phyloP scores from a whole-genome alignment of 2,888 invertebrate genomes.

The Ernsta delagoae region DNA sequence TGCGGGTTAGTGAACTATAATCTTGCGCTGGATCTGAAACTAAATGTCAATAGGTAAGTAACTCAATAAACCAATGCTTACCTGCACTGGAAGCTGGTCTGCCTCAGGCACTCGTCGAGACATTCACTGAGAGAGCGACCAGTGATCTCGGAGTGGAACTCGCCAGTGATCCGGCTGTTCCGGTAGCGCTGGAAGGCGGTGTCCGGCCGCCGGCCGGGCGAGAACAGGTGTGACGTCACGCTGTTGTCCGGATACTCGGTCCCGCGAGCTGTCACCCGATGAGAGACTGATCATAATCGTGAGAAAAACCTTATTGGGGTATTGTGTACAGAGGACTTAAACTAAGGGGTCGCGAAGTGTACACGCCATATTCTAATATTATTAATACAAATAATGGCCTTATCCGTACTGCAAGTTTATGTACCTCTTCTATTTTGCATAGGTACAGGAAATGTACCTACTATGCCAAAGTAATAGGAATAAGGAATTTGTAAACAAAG shows the following conservation, averaged over 20 bases:
- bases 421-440: no score
- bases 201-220: slow-evolving; percentile 92
- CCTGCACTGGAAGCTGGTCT: slow-evolving; percentile 95
- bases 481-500: no score
- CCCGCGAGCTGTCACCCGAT: slow-evolving; percentile 90
- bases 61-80: slow-evolving; percentile 60
- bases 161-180: slow-evolving; percentile 93
- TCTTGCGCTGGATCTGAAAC: no score
- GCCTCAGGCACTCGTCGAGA: slow-evolving; percentile 94
- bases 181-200: slow-evolving; percentile 95
- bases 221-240: slow-evolving; percentile 93
- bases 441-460: no score
- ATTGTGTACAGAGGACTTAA: slow-evolving; percentile 31
- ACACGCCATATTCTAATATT: no score
- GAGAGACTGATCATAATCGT: slow-evolving; percentile 80
- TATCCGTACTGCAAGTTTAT: no score
- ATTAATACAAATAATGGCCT: no score
- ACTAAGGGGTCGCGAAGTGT: no score
- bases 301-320: slow-evolving; percentile 73
- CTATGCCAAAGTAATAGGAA: no score
- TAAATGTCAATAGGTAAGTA: no score
- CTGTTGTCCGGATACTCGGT: slow-evolving; percentile 96
- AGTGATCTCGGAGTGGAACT: slow-evolving; percentile 95
- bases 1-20: no score
- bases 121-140: slow-evolving; percentile 95